Conservation (phyloP, 2,113 vertebrate species). For the Alexandromys fortis region DNA sequence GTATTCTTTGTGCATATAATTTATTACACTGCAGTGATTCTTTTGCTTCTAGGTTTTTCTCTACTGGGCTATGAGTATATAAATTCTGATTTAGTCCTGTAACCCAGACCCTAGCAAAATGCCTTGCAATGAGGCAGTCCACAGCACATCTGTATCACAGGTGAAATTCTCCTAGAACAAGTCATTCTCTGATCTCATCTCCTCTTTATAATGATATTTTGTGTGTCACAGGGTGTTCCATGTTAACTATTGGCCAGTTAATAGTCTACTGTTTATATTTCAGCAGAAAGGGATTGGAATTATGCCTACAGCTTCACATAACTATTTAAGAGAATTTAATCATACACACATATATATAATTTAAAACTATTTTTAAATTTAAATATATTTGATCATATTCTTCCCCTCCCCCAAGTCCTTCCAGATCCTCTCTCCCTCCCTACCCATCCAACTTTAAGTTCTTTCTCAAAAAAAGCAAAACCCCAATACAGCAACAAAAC, state of each 20-base stretch:
- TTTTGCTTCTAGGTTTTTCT: slow-evolving; percentile 3
- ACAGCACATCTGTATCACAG: slow-evolving; percentile 24
- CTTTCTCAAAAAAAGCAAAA: neutral
- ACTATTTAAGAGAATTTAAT: slow-evolving; percentile 57
- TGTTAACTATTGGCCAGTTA: slow-evolving; percentile 49
- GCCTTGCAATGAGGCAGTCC: neutral
- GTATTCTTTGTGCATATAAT: neutral
- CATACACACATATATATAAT: too few species aligned
- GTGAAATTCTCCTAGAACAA: slow-evolving; percentile 27
- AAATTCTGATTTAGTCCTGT: slow-evolving; percentile 1
- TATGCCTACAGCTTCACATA: slow-evolving; percentile 10
- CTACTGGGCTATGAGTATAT: neutral
- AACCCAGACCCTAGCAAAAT: slow-evolving; percentile 17
- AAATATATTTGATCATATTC: neutral
- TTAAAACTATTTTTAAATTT: neutral
- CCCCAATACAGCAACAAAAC: neutral
- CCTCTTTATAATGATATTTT: slow-evolving; percentile 41
- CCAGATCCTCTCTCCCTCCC: neutral
- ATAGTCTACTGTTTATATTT: slow-evolving; percentile 29
- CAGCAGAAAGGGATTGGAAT: slow-evolving; percentile 41
- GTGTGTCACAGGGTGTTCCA: neutral
- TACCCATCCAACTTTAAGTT: neutral
- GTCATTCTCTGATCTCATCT: slow-evolving; percentile 53
- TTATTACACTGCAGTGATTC: slow-evolving; percentile 24
- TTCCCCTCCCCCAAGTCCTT: neutral